These are phyloP conservation scores for Lithophane ornitopus DNA, from an alignment of 2,888 invertebrate genomes.

Conservation along the genomic window DNA sequence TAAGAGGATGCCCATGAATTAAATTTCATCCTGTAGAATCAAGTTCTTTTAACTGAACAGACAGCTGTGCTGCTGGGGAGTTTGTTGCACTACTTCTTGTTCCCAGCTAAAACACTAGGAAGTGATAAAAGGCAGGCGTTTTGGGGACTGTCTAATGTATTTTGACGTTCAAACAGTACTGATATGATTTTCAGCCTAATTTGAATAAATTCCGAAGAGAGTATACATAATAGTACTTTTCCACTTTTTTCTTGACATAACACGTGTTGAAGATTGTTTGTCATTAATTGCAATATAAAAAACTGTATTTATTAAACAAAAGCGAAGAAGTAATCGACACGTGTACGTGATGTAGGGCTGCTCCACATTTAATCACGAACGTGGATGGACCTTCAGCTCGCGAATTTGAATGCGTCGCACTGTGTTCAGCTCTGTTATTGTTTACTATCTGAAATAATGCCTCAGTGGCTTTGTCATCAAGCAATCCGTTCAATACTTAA, in stretches of 20 bases:
- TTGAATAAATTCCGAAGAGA: too few relatives aligned
- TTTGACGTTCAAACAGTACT: too few relatives aligned
- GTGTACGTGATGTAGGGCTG: slow-evolving; percentile 22
- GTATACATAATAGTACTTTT: background rate
- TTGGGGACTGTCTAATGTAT: too few relatives aligned
- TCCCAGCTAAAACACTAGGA: too few relatives aligned
- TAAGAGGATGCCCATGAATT: too few relatives aligned
- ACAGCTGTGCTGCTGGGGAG: too few relatives aligned
- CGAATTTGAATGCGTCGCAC: background rate
- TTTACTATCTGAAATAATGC: too few relatives aligned
- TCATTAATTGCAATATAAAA: slow-evolving; percentile 39
- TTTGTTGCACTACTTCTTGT: too few relatives aligned
- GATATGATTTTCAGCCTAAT: too few relatives aligned
- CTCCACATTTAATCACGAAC: background rate
- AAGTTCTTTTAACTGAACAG: too few relatives aligned
- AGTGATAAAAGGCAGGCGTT: too few relatives aligned
- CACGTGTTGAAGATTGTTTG: slow-evolving; percentile 11
- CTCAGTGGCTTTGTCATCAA: background rate
- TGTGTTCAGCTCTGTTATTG: background rate
- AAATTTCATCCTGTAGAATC: too few relatives aligned
- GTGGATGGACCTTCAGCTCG: background rate
- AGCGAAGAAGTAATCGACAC: slow-evolving; percentile 44
- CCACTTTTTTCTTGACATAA: slow-evolving; percentile 9
- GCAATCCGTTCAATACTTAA: background rate
- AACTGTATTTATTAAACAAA: slow-evolving; percentile 33